Conservation (phyloP, 2,113 vertebrate genomes). For the Microcebus lehilahytsara region DNA sequence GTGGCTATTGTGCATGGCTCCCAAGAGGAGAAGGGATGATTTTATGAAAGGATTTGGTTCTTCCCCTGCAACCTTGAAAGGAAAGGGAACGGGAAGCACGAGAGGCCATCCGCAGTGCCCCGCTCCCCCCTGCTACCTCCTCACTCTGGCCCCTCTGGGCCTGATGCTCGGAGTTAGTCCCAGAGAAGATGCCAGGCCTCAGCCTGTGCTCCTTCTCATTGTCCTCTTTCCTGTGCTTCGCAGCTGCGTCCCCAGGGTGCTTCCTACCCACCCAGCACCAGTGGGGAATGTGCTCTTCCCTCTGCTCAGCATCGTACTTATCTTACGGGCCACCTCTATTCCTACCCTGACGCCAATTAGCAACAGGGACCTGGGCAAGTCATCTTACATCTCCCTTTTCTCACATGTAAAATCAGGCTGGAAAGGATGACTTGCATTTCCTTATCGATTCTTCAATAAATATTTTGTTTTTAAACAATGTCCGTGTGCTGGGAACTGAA, state of each 20-base stretch:
- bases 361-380: neutral
- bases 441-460: neutral
- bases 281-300: accelerated
- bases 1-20: neutral
- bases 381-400: neutral
- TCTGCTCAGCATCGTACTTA: neutral
- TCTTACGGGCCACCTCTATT: neutral
- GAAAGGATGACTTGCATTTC: neutral
- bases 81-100: accelerated
- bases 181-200: neutral
- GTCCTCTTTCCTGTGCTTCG: neutral
- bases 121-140: too few relatives aligned
- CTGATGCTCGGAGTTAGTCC: neutral
- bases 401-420: neutral
- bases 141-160: neutral
- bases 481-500: neutral
- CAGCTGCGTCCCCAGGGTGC: neutral
- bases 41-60: neutral
- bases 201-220: neutral
- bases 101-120: neutral
- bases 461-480: neutral
- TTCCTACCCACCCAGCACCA: neutral
- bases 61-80: neutral
- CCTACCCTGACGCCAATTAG: neutral
- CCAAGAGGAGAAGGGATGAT: neutral